These are phyloP conservation scores for Mesopsocus fuscifrons DNA, from an alignment of 2,888 invertebrate species.

Conservation along the genomic window DNA sequence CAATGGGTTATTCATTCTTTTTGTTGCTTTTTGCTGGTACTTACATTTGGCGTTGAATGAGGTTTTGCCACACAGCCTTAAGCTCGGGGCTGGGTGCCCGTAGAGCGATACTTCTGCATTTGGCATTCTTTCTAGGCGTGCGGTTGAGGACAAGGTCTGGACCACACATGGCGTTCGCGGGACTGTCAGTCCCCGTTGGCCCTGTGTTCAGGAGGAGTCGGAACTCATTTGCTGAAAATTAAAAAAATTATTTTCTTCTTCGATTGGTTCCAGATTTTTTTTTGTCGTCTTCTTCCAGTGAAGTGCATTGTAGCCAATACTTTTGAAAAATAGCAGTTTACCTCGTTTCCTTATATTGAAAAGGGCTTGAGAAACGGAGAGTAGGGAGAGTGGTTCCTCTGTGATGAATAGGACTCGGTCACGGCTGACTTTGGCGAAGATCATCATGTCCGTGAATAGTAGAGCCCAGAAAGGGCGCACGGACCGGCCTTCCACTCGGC, in stretches of 20 bases:
- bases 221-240: slow-evolving; percentile 56
- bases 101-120: slow-evolving; percentile 49
- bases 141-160: slow-evolving; percentile 33
- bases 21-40: too few species aligned
- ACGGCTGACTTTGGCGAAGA: slow-evolving; percentile 70
- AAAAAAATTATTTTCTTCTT: too few species aligned
- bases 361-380: slow-evolving; percentile 60
- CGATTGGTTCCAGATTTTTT: too few species aligned
- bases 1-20: too few species aligned
- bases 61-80: slow-evolving; percentile 80
- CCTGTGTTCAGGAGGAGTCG: slow-evolving; percentile 36
- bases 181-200: slow-evolving; percentile 46
- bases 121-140: slow-evolving; percentile 40
- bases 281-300: too few species aligned
- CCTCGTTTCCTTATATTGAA: slow-evolving; percentile 74
- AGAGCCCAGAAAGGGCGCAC: slow-evolving; percentile 72
- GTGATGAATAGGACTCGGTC: slow-evolving; percentile 74
- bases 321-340: slow-evolving; percentile 21
- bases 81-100: slow-evolving; percentile 66
- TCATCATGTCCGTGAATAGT: slow-evolving; percentile 62
- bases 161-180: slow-evolving; percentile 47
- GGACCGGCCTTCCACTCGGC: slow-evolving; percentile 62
- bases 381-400: slow-evolving; percentile 64
- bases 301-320: background rate
- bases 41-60: slow-evolving; percentile 74